phyloP scores from a whole-genome alignment of 2,888 invertebrate genomes.

The Calliopum simillimum region DNA sequence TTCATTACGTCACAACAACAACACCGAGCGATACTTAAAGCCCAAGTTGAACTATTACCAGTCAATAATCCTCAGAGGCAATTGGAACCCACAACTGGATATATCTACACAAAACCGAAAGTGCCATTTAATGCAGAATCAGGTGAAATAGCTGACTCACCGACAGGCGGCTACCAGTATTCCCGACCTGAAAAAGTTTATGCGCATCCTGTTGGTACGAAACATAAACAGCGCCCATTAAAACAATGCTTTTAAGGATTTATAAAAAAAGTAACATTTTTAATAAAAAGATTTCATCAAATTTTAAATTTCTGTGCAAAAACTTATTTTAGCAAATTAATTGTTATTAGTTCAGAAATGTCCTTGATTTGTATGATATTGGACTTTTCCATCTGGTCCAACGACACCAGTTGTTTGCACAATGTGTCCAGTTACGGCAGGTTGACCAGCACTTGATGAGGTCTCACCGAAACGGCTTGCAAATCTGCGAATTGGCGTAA shows the following conservation, averaged over 20 bases:
- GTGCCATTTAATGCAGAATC: background rate
- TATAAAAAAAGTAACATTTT: too few species aligned
- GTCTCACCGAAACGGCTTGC: constrained; percentile 44
- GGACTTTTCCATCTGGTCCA: constrained; percentile 41
- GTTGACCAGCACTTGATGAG: background rate
- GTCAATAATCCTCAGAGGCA: background rate
- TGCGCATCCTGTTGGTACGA: background rate
- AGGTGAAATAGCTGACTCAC: background rate
- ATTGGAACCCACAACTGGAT: background rate
- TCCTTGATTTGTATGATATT: constrained; percentile 38
- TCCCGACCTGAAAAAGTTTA: background rate
- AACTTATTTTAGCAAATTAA: too few species aligned
- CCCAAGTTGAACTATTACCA: constrained; percentile 10
- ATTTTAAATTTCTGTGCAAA: too few species aligned
- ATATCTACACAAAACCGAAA: background rate
- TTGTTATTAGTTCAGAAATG: constrained; percentile 38
- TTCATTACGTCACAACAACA: background rate
- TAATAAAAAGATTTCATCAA: too few species aligned
- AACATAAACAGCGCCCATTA: background rate
- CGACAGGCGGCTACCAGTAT: background rate
- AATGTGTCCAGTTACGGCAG: constrained; percentile 40
- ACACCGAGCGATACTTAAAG: constrained; percentile 26
- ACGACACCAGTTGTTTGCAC: constrained; percentile 46
- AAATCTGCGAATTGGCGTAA: constrained; percentile 38
- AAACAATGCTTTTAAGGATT: background rate